These are phyloP conservation scores for Lobophora halterata DNA, from an alignment of 2,888 invertebrate species.

Conservation along the genomic window DNA sequence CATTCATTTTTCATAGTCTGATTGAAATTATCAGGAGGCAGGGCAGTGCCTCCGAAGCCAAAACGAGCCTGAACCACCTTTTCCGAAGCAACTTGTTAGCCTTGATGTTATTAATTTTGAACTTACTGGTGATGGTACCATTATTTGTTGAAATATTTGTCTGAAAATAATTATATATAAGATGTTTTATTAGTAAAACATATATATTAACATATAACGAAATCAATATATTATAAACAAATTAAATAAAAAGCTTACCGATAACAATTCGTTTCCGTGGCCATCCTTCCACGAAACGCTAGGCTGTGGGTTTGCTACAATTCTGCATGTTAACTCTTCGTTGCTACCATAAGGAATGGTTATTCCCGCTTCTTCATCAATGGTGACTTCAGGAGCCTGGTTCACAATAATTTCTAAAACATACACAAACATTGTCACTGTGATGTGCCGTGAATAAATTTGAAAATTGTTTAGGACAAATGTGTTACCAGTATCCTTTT, in stretches of 20 bases:
- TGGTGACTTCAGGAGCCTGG: constrained; percentile 6
- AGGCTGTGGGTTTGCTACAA: constrained; percentile 13
- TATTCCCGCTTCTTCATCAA: constrained; percentile 6
- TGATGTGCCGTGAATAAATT: too few species aligned
- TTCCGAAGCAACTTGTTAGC: too few species aligned
- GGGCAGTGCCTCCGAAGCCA: too few species aligned
- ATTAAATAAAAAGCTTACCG: background rate
- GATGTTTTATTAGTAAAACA: background rate
- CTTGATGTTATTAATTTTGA: constrained; percentile 3
- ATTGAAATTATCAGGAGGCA: too few species aligned
- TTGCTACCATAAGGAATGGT: constrained; percentile 10
- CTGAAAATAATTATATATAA: background rate
- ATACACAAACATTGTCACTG: background rate
- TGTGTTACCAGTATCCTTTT: too few species aligned
- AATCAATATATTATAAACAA: background rate
- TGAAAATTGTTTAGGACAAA: too few species aligned
- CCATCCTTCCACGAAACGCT: constrained; percentile 16
- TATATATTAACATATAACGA: background rate
- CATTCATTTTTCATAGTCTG: too few species aligned
- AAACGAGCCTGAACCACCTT: too few species aligned
- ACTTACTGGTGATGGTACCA: constrained; percentile 2
- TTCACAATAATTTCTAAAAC: constrained; percentile 18
- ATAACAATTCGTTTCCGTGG: constrained; percentile 4
- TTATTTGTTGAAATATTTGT: background rate
- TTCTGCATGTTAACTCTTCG: constrained; percentile 10